phyloP scores from a whole-genome alignment of 2,113 vertebrate genomes.

The Phrynosoma platyrhinos region DNA sequence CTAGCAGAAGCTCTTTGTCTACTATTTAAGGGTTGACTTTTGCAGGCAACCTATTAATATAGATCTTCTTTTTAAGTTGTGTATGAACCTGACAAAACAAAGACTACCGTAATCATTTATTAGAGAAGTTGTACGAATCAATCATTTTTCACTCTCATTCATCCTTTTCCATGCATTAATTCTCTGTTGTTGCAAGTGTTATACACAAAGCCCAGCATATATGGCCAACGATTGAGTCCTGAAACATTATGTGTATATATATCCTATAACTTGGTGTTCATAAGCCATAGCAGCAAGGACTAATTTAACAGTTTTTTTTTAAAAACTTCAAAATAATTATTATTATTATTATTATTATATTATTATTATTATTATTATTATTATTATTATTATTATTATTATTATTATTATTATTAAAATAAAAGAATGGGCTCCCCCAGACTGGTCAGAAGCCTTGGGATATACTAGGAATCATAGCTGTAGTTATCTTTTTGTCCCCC shows the following conservation, averaged over 20 bases:
- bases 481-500: too few species aligned
- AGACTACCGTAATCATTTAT: conserved; percentile 41
- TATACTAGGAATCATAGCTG: too few species aligned
- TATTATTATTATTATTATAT: too few species aligned
- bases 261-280: conserved; percentile 51
- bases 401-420: too few species aligned
- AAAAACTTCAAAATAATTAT: too few species aligned
- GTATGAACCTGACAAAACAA: conserved; percentile 34
- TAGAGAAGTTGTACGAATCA: conserved; percentile 39
- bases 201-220: conserved; percentile 2
- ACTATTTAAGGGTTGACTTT: conserved; percentile 65
- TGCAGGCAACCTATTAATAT: conserved; percentile 40
- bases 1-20: conserved; percentile 69
- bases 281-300: conserved; percentile 17
- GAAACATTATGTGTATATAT: conserved; percentile 34
- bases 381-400: too few species aligned
- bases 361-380: too few species aligned
- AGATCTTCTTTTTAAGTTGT: conserved; percentile 44
- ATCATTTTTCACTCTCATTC: conserved; percentile 36
- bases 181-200: conserved; percentile 35
- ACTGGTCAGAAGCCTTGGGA: too few species aligned
- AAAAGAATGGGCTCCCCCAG: too few species aligned
- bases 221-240: conserved; percentile 35
- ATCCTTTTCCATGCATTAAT: conserved; percentile 44
- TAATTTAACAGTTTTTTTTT: too few species aligned